Conservation (phyloP, 1,140 invertebrate genomes). For the Apocrypta bakeri region DNA sequence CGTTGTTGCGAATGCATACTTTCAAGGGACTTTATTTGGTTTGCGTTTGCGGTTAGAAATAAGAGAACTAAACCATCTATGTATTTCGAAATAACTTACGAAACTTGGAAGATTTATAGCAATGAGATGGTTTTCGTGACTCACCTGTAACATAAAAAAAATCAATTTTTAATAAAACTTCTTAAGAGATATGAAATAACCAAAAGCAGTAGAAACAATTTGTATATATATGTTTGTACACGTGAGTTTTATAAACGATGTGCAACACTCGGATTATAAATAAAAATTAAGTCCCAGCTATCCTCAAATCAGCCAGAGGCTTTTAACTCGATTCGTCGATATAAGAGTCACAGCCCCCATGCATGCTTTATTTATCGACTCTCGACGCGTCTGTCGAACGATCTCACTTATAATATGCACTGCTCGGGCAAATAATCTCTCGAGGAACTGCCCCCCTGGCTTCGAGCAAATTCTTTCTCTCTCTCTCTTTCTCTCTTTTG, state of each 20-base stretch:
- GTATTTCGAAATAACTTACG: conserved; percentile 1
- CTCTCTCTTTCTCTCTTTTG: not conserved
- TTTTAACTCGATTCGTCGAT: conserved; percentile 38
- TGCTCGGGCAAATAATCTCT: conserved; percentile 16
- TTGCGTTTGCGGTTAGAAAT: not conserved
- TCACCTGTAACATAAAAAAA: conserved; percentile 42
- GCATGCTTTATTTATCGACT: conserved; percentile 1
- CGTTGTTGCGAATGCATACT: not conserved
- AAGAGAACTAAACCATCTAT: not conserved
- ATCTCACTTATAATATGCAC: too few relatives aligned
- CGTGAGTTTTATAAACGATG: not conserved
- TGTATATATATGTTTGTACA: not conserved
- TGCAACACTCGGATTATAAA: too few relatives aligned
- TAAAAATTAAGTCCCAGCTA: not conserved
- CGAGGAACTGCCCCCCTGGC: conserved; percentile 7
- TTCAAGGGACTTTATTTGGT: not conserved
- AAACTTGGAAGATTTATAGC: not conserved
- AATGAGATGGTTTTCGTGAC: not conserved
- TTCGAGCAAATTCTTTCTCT: not conserved
- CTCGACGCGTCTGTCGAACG: not conserved
- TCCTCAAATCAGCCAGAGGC: not conserved
- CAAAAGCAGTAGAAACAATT: not conserved
- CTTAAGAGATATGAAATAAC: not conserved
- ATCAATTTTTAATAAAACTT: not conserved
- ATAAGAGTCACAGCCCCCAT: not conserved